Base-by-base conservation (phyloP, 2,888 invertebrate genomes). In the Eilema griseolum region DNA sequence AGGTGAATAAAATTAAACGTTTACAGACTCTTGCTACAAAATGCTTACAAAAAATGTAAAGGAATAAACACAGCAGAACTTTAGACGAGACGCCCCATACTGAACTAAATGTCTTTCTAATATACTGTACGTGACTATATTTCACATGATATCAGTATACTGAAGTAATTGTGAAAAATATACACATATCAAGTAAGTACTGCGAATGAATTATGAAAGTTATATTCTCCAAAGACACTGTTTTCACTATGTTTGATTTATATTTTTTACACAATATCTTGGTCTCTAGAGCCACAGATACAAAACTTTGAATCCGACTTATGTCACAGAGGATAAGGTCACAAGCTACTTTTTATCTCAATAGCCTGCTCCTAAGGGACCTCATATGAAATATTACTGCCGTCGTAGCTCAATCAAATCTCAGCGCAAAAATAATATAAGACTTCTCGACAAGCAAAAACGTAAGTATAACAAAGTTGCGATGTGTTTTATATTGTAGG, bases 301-400 rank as follows among this genome's bases (percentile, higher is more conserved):
- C 59, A 37, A 60, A 69, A 69, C 59, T 69, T 60, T 41, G 62
- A 62, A 41, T 62, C 26, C 28, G 59, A 60, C 59, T 69, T 69
- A 41, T 23, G 68, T 59, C 63, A 63, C n/a, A 46, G 64, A 69
- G 59, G 64, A 69, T 24, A 62, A 60, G 20, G 63, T n/a, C 63
- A 26, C 46, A 33, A 60, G 23, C 57, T 52, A 60, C 28, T 52
- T 63, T 69, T 69, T 69, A 69, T 59, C 59, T 64, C 64, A 46
- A 64, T 59, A 46, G 59, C 52, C 52, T 24, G 24, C 8, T 28
- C 68, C 41, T 37, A 41, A 20, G 63, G 28, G 63, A 63, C 28
- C 11, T 41, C 63, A 62, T 63, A 69, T 59, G 23, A 63, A 63
- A 68, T 57, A 62, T 62, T 52, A 41, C n/a, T 63, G 57, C 46